phyloP scores from a whole-genome alignment of 2,888 invertebrate species.

The Hemithea aestivaria region DNA sequence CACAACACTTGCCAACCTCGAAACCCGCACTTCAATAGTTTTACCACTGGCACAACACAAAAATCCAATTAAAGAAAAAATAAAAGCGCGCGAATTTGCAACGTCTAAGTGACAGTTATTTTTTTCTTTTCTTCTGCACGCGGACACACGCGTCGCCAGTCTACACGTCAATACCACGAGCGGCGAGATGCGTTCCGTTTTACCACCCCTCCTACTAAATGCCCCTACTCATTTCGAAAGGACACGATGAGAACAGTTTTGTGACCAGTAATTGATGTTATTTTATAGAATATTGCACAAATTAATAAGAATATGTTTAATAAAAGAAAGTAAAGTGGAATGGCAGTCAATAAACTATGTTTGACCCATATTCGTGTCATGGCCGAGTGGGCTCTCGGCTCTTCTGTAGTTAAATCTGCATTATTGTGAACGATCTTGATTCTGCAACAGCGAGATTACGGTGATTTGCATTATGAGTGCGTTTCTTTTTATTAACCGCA shows the following conservation, averaged over 20 bases:
- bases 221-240: slow-evolving; percentile 74
- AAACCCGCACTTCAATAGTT: slow-evolving; percentile 43
- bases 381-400: slow-evolving; percentile 22
- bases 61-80: slow-evolving; percentile 19
- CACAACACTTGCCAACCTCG: slow-evolving; percentile 53
- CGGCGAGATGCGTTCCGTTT: slow-evolving; percentile 60
- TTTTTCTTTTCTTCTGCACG: slow-evolving; percentile 38
- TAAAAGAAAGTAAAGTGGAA: slow-evolving; percentile 19
- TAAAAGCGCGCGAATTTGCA: slow-evolving; percentile 33
- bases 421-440: slow-evolving; percentile 18
- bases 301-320: slow-evolving; percentile 34
- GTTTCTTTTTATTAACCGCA: slow-evolving; percentile 13
- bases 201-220: slow-evolving; percentile 71
- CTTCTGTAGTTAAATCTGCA: slow-evolving; percentile 22
- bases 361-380: slow-evolving; percentile 27
- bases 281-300: slow-evolving; percentile 61
- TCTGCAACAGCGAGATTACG: slow-evolving; percentile 22
- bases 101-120: slow-evolving; percentile 35
- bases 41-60: slow-evolving; percentile 42
- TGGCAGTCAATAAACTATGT: slow-evolving; percentile 25
- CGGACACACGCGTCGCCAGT: slow-evolving; percentile 57
- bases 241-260: slow-evolving; percentile 48
- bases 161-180: slow-evolving; percentile 56
- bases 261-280: slow-evolving; percentile 46
- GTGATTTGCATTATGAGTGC: slow-evolving; percentile 17